These are phyloP conservation scores for Rhinoptilus africanus DNA, from an alignment of 2,113 vertebrate species.

Conservation along the genomic window DNA sequence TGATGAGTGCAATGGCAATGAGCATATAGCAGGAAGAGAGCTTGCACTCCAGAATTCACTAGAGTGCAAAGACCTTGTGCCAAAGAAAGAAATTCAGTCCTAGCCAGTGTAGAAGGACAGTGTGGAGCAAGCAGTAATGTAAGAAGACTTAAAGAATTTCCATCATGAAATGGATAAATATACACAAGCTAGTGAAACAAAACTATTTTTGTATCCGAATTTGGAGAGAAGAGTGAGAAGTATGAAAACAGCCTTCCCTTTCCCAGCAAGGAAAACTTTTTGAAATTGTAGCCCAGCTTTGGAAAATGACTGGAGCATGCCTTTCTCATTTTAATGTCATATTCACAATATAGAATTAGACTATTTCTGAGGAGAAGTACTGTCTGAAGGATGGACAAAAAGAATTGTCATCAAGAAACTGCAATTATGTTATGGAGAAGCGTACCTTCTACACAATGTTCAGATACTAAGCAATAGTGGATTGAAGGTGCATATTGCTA, in stretches of 20 bases:
- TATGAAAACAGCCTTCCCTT: background rate
- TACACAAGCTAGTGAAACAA: background rate
- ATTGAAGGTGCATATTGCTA: background rate
- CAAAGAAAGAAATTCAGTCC: background rate
- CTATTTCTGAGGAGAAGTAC: background rate
- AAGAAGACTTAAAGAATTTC: background rate
- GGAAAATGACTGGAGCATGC: background rate
- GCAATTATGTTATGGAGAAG: background rate
- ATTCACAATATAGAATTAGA: background rate
- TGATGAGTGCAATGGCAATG: background rate
- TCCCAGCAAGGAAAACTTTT: background rate
- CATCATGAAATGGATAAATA: background rate
- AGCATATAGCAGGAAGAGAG: background rate
- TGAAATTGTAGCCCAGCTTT: background rate
- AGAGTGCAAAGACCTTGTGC: background rate
- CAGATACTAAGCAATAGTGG: background rate
- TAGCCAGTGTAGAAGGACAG: background rate
- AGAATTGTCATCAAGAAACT: background rate
- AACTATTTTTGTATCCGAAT: background rate
- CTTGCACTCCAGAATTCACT: background rate
- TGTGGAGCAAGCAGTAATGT: background rate
- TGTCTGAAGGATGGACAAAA: background rate
- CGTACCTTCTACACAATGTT: background rate
- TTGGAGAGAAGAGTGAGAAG: background rate
- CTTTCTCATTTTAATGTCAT: background rate